A percentile compares a stretch with the other conserved stretches of the same genome.
These are phyloP conservation scores for Limosa lapponica DNA, from an alignment of 2,797 vertebrate genomes.

Conservation along the genomic window DNA sequence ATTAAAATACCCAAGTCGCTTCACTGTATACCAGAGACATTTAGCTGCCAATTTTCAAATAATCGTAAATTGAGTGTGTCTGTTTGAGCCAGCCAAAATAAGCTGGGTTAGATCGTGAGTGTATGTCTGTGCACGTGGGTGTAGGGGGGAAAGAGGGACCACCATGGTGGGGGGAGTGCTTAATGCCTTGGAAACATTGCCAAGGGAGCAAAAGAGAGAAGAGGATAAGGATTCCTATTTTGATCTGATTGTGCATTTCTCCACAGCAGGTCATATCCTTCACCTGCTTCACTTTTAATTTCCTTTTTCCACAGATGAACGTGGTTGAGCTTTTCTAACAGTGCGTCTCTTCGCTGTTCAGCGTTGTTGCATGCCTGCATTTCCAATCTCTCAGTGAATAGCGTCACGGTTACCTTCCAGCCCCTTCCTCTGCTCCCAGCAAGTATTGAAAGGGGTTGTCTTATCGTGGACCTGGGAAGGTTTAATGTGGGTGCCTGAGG, in stretches of 20 bases:
- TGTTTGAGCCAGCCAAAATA: conserved; percentile 32
- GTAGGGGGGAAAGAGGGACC: neutral
- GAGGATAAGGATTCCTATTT: neutral
- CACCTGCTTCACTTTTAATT: neutral
- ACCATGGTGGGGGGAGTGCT: accelerated
- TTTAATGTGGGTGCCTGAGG: accelerated
- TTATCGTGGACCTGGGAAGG: neutral
- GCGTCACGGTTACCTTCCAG: neutral
- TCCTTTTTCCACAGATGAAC: neutral
- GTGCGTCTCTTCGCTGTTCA: neutral
- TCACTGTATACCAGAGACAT: neutral
- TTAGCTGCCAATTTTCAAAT: conserved; percentile 37
- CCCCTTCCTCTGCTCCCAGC: neutral
- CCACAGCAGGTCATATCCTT: neutral
- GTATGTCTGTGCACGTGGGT: neutral
- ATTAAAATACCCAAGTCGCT: neutral
- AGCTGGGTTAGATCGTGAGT: neutral
- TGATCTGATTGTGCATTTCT: neutral
- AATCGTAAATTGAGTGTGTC: neutral
- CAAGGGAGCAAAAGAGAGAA: neutral
- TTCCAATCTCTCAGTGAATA: neutral
- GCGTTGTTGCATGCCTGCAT: neutral
- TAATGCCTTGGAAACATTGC: neutral
- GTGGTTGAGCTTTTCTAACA: neutral
- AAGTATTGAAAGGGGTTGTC: neutral